These are phyloP conservation scores for Pachycephus smyrnensis DNA, from an alignment of 2,888 invertebrate species.

Conservation along the genomic window DNA sequence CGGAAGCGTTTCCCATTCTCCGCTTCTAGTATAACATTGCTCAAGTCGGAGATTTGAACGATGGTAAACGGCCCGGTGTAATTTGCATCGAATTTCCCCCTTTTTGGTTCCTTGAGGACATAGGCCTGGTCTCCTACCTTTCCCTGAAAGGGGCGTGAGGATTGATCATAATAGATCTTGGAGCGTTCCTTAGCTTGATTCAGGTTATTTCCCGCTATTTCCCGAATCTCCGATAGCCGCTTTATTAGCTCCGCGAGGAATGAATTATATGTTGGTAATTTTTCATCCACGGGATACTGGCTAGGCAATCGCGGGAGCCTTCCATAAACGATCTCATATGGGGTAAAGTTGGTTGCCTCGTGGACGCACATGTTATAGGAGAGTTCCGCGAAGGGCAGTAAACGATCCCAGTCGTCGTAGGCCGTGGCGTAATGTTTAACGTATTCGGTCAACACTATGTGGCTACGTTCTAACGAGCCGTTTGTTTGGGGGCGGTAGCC, in stretches of 20 bases:
- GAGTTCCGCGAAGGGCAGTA: conserved; percentile 6
- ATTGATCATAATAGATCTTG: conserved; percentile 17
- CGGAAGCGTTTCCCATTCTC: background rate
- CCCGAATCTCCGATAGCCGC: conserved; percentile 6
- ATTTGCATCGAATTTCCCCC: conserved; percentile 23
- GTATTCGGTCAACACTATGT: conserved; percentile 11
- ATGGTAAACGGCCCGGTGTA: conserved; percentile 21
- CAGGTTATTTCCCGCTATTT: conserved; percentile 12
- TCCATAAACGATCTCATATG: conserved; percentile 25
- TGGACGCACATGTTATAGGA: conserved; percentile 27
- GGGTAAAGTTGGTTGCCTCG: conserved; percentile 26
- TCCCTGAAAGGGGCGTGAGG: conserved; percentile 14
- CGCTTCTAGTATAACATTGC: background rate
- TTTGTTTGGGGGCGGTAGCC: conserved; percentile 28
- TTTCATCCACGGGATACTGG: conserved; percentile 11
- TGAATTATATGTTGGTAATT: conserved; percentile 9
- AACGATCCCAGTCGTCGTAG: conserved; percentile 14
- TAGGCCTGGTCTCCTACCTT: conserved; percentile 19
- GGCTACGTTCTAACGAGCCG: conserved; percentile 20
- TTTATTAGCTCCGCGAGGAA: conserved; percentile 7
- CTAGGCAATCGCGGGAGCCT: conserved; percentile 16
- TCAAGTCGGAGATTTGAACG: background rate
- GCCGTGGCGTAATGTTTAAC: conserved; percentile 14
- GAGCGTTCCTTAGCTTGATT: conserved; percentile 15
- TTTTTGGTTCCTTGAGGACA: conserved; percentile 18